Percentiles rank a stretch among this genome's conserved stretches.
Conservation (phyloP, 2,113 vertebrate genomes). For the Syrrhaptes paradoxus region DNA sequence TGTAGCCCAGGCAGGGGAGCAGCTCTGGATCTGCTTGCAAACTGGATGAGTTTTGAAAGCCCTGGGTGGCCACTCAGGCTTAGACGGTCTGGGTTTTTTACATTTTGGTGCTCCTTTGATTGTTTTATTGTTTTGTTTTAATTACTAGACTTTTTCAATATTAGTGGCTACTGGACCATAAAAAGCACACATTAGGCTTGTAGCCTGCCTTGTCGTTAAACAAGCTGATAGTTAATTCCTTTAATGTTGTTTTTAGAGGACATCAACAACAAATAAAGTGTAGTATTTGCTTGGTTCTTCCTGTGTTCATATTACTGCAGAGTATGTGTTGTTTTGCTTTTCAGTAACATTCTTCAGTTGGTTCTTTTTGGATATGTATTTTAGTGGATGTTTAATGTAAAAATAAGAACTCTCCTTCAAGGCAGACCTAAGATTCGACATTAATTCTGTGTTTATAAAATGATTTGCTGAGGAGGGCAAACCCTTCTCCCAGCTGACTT, state of each 20-base stretch:
- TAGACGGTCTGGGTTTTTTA: background rate
- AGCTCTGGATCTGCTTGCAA: background rate
- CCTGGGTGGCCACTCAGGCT: conserved; percentile 28
- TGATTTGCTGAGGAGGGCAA: conserved; percentile 62
- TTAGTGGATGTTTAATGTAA: conserved; percentile 50
- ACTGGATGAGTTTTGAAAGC: background rate
- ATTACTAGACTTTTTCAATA: conserved; percentile 47
- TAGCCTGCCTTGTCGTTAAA: conserved; percentile 4
- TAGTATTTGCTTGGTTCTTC: background rate
- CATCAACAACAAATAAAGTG: conserved; percentile 33
- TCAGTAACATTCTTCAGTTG: background rate
- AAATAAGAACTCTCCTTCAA: conserved; percentile 50
- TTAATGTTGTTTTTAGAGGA: conserved; percentile 20
- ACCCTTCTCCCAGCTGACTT: conserved; percentile 45
- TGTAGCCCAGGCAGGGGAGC: background rate
- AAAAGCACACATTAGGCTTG: background rate
- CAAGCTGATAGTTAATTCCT: conserved; percentile 26
- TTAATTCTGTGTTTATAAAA: conserved; percentile 59
- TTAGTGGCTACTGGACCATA: background rate
- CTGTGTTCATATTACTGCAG: background rate
- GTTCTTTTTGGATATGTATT: conserved; percentile 39
- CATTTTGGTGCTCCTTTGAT: conserved; percentile 37
- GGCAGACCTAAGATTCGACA: conserved; percentile 13
- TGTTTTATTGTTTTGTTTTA: conserved; percentile 45
- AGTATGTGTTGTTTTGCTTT: background rate